Evolutionary conservation across 2,888 invertebrate genomes (phyloP), one percentile per base, ranked within the genome.

Genomic region (Hololepta plana): DNA sequence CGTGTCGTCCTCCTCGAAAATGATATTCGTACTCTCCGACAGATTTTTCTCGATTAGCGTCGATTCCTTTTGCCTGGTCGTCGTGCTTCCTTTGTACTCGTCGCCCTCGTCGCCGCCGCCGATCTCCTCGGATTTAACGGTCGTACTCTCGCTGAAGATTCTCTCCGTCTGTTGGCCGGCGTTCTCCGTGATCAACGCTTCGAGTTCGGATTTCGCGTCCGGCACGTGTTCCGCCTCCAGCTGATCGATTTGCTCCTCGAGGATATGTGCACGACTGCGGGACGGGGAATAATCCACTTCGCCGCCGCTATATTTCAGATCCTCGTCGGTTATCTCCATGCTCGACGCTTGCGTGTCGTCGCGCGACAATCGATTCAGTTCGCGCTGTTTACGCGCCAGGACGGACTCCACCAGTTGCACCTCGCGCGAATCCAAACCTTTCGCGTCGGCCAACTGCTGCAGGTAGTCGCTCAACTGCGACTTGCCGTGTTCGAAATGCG

Each of bases 251-350:
- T 53, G 45, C 38, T 54, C 48, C 44, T 57, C 45, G 14, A 55
- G 36, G 21, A 53, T 43, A 33, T 51, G 41, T 8, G 40, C 40
- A 23, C 41, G 35, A 25, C 42, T 44, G 11, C 67, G 67, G 45
- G 65, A 60, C 47, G 68, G 68, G 33, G 70, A 68, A 38, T 66
- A 61, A 49, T 72, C 72, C 33, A 66, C 64, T 43, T 72, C 72
- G 33, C 64, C 63, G 28, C 72, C 72, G 44, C 72, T 74, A 44
- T 71, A 73, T 40, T 65, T 63, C 37, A 75, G 62, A 44, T 75
- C 75, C 59, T 75, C 75, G 38, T 65, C 64, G 8, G 63, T 65
- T 28, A 58, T 61, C 49, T 64, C 64, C 46, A 64, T 56, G 35
- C 64, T 64, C 1, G 63, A 60, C 4, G 60, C 55, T 45, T 57